These are phyloP conservation scores for Jacana jacana DNA, from an alignment of 2,113 vertebrate genomes.

Conservation along the genomic window DNA sequence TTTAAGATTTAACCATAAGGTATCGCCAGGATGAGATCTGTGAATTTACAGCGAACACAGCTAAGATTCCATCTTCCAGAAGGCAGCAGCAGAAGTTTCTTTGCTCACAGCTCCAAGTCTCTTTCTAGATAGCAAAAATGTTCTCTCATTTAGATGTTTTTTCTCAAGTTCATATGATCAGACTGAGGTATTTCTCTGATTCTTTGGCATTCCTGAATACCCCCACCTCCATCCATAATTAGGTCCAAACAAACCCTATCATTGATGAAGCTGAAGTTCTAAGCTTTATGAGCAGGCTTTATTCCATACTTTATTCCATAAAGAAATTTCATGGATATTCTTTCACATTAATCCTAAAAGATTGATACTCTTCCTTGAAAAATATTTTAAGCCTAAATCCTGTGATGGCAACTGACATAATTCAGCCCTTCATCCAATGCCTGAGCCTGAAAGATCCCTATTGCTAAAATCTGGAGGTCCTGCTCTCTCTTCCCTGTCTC, in stretches of 20 bases:
- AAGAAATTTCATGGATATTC: background rate
- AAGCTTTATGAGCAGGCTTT: background rate
- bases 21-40: background rate
- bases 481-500: background rate
- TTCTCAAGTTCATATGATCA: background rate
- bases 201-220: background rate
- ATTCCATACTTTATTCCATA: background rate
- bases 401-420: background rate
- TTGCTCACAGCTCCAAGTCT: background rate
- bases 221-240: background rate
- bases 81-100: background rate
- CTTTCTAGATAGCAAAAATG: background rate
- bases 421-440: background rate
- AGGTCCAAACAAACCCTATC: background rate
- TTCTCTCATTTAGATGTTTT: background rate
- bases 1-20: background rate
- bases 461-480: background rate
- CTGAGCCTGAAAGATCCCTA: background rate
- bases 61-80: background rate
- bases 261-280: background rate
- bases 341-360: background rate
- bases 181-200: background rate
- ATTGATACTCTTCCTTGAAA: fast-evolving
- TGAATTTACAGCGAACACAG: background rate
- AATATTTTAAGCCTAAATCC: background rate